phyloP scores from a whole-genome alignment of 2,888 invertebrate species.

The Mimas tiliae region DNA sequence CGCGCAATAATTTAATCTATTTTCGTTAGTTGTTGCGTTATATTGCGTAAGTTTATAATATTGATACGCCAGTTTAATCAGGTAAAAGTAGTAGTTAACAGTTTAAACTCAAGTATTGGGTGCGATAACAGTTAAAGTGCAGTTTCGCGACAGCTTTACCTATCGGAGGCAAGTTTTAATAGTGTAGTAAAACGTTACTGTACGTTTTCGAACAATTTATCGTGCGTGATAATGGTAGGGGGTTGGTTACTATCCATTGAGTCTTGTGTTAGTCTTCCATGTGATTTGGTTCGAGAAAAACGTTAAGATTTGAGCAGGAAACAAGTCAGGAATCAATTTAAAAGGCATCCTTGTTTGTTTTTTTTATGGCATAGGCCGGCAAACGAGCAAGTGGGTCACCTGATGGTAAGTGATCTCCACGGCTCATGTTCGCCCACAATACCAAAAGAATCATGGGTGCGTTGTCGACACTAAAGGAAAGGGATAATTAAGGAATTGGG shows the following conservation, averaged over 20 bases:
- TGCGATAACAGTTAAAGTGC: slow-evolving; percentile 18
- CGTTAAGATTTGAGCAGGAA: slow-evolving; percentile 2
- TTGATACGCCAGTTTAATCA: background rate
- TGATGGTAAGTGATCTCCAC: no score
- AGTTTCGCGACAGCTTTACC: slow-evolving; percentile 4
- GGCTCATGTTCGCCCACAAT: no score
- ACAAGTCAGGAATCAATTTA: no score
- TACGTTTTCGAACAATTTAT: slow-evolving; percentile 13
- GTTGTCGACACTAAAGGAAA: no score
- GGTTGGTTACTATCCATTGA: slow-evolving; percentile 14
- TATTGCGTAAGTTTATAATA: background rate
- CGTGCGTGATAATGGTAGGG: slow-evolving; percentile 16
- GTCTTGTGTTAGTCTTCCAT: slow-evolving; percentile 7
- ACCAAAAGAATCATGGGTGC: no score
- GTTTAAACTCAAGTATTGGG: slow-evolving; percentile 13
- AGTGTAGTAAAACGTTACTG: slow-evolving; percentile 12
- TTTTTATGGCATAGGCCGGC: no score
- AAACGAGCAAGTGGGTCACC: no score
- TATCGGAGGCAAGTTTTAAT: slow-evolving; percentile 14
- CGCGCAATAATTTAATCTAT: background rate
- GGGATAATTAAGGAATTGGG: no score
- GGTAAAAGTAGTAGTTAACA: slow-evolving; percentile 1
- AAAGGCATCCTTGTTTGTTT: no score
- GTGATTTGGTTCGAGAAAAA: slow-evolving; percentile 4
- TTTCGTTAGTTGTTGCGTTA: no score